Base-by-base conservation (phyloP, 1,140 invertebrate genomes). In the Tenebrio molitor region DNA sequence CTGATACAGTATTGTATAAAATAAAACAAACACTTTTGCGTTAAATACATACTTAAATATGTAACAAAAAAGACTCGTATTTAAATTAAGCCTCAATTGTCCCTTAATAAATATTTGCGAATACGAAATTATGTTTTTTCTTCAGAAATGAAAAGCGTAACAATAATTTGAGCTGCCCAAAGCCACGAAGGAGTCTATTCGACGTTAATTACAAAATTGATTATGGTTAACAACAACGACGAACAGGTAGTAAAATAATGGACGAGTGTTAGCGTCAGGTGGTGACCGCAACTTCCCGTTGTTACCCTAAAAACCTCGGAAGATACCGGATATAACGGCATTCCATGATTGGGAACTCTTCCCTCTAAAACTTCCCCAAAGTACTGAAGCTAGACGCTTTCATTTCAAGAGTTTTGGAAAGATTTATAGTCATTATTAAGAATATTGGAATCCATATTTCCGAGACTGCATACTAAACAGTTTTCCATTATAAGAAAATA, bases 401-500 rank as follows among this genome's bases (percentile, higher is more conserved):
- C 50, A 58, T 58, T 58, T 58, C 50, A 12, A 50, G 23, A 58
- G 50, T 58, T 66, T 44, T 66, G 16, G 25, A 41, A 66, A 66
- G 64, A 66, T 66, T 66, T 66, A 66, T 66, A 15, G 42, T 66
- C 64, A 66, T 66, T 66, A 66, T 66, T 66, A 66, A 66, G 64
- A 66, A 66, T 41, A 66, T 66, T 44, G 36, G 64, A 66, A 66
- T 42, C 36, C 64, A 66, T 66, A 66, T 66, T 66, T 25, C 39
- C 64, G 39, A 44, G 64, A 42, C 36, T 44, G 64, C 64, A 66
- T 66, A 66, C 64, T 66, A 66, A 66, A 66, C 64, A 66, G 64
- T 66, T 66, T 42, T 66, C 64, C 23, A 66, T 66, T 41, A 41
- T 41, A 66, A 19, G 36, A 16, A 58, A 58, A 58, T 33, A 58